Evolutionary conservation across 2,113 vertebrate genomes (phyloP).

Genomic region (Propithecus coquereli): DNA sequence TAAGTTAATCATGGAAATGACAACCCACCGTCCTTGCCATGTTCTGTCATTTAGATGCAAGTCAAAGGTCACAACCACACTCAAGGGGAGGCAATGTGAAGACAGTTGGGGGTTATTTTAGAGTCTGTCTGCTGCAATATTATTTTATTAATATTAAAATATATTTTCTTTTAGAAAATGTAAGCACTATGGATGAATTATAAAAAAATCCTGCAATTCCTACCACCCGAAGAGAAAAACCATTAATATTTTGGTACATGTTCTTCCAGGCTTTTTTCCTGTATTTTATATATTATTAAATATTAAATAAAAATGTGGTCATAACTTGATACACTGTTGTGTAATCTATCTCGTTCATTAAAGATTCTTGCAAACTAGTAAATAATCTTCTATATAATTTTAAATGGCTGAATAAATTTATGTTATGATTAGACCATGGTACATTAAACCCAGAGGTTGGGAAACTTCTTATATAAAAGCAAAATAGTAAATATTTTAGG

Average conservation of each 20-base stretch:
- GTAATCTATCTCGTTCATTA: neutral
- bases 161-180: neutral
- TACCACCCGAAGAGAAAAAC: neutral
- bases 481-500: neutral
- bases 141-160: conserved; percentile 13
- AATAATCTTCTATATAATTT: neutral
- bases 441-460: neutral
- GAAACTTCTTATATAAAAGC: neutral
- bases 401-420: conserved; percentile 20
- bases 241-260: neutral
- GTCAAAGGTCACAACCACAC: neutral
- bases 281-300: neutral
- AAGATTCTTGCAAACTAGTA: neutral
- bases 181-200: neutral
- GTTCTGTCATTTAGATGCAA: neutral
- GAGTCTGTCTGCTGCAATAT: neutral
- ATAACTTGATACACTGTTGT: neutral
- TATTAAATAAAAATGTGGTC: neutral
- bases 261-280: neutral
- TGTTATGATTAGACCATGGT: neutral
- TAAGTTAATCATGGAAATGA: neutral
- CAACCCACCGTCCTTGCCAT: neutral
- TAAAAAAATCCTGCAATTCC: neutral
- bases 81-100: neutral
- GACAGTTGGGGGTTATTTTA: neutral